Conservation (phyloP, 2,113 vertebrate species). For the Pangasianodon gigas region DNA sequence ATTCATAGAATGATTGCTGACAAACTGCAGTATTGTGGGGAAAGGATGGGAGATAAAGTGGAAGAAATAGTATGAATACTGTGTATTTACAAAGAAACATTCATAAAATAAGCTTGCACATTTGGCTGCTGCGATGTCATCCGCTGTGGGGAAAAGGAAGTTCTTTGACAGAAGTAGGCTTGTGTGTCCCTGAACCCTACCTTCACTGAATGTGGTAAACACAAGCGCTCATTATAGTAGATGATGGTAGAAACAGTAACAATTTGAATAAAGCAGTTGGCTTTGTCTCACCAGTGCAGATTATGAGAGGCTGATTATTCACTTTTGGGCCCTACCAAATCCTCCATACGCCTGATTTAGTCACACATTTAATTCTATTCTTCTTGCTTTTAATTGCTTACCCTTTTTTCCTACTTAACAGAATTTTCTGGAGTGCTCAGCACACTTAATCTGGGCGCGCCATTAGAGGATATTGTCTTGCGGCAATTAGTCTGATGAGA, state of each 20-base stretch:
- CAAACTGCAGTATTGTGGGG: constrained; percentile 32
- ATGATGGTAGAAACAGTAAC: constrained; percentile 27
- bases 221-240: constrained; percentile 6
- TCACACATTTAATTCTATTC: constrained; percentile 54
- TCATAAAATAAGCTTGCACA: constrained; percentile 13
- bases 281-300: constrained; percentile 46
- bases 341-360: constrained; percentile 49
- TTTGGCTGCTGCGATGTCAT: constrained; percentile 14
- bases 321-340: constrained; percentile 41
- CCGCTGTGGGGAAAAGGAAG: constrained; percentile 6
- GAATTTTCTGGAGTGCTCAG: constrained; percentile 40
- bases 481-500: constrained; percentile 58
- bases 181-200: neutral
- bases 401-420: constrained; percentile 39
- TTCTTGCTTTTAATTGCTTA: constrained; percentile 54
- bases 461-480: constrained; percentile 57
- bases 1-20: constrained; percentile 37
- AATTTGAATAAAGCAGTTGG: constrained; percentile 36
- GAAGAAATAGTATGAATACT: constrained; percentile 1
- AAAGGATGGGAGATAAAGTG: neutral
- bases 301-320: constrained; percentile 52
- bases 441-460: constrained; percentile 53
- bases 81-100: neutral
- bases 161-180: constrained; percentile 4
- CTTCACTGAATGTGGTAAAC: neutral